These are phyloP conservation scores for Gymnoscelis rufifasciata DNA, from an alignment of 2,888 invertebrate genomes.

Conservation along the genomic window DNA sequence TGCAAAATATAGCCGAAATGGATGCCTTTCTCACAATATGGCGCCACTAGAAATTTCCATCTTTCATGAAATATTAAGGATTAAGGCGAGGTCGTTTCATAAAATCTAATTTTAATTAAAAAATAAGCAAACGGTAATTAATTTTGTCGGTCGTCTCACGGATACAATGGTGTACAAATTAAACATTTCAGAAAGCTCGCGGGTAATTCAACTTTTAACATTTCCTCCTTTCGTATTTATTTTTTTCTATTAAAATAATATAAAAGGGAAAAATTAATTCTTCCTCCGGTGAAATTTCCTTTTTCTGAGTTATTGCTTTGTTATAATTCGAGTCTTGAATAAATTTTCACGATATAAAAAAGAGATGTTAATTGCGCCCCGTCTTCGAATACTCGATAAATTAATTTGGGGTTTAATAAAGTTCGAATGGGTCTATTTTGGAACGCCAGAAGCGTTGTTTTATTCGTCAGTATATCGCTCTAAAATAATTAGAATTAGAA, in stretches of 20 bases:
- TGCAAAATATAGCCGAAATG: slow-evolving; percentile 68
- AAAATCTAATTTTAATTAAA: slow-evolving; percentile 75
- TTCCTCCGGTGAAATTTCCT: slow-evolving; percentile 32
- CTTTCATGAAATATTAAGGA: slow-evolving; percentile 74
- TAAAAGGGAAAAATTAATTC: slow-evolving; percentile 38
- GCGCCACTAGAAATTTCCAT: slow-evolving; percentile 73
- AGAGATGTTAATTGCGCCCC: slow-evolving; percentile 43
- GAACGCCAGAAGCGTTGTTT: slow-evolving; percentile 54
- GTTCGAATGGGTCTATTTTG: slow-evolving; percentile 59
- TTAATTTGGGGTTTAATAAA: slow-evolving; percentile 56
- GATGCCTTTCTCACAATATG: slow-evolving; percentile 74
- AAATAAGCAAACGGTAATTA: slow-evolving; percentile 72
- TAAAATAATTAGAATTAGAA: slow-evolving; percentile 68
- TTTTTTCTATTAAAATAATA: slow-evolving; percentile 47
- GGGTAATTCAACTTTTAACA: slow-evolving; percentile 42
- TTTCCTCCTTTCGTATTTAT: slow-evolving; percentile 43
- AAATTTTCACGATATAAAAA: slow-evolving; percentile 30
- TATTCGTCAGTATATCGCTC: slow-evolving; percentile 65
- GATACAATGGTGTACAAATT: slow-evolving; percentile 64
- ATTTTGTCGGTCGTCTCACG: slow-evolving; percentile 52
- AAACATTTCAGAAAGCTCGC: slow-evolving; percentile 47
- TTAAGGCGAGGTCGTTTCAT: slow-evolving; percentile 62
- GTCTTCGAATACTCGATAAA: slow-evolving; percentile 42
- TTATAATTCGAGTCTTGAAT: slow-evolving; percentile 32
- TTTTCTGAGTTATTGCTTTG: slow-evolving; percentile 37